Base-by-base conservation (phyloP, 64 coral and sea anemone species). In the Cladopsammia gracilis region DNA sequence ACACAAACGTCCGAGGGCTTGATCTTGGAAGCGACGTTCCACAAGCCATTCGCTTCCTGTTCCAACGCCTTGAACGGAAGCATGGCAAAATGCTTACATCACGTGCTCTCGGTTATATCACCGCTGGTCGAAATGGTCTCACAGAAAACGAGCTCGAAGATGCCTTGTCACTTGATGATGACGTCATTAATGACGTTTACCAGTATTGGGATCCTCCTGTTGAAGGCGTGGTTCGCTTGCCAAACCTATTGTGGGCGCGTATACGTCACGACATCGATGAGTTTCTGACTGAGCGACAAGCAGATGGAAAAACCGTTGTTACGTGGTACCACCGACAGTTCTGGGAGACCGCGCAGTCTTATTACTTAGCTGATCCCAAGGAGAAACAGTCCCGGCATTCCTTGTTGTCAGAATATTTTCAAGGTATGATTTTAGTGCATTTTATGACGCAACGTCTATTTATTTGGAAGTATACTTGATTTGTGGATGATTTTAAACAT, bases 131-230 rank as follows among this genome's bases (percentile, higher is more conserved):
- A 23, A 94, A 88, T 52, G 95, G 95, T 42, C 67, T 97, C 50
- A 97, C 95, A n/a, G 92, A 90, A 44, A 97, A 88, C 77, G 95
- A 97, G 56, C 85, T 97, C 5, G 95, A 97, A 75, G 95, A 97
- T 68, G 86, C 54, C 25, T 58, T 97, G 25, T 97, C 95, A 57
- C 92, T 97, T 44, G 95, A 97, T 10, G 95, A 97, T 77, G 92
- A 97, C 48, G 95, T 97, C 68, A 97, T 97, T 19, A 92, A 97
- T 58, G 95, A 97, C 62, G 95, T 97, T 5, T 97, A 97, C 61
- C 95, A 97, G 56, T 97, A 97, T 46, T 97, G 95, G 95, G 95
- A 97, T 76, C 95, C 95, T 69, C 95, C 95, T 6, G 95, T 97
- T 20, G 88, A 94, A 15, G 95, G 92, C 20, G 92, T 94, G 5